Conservation (phyloP, 2,113 vertebrate genomes). For the Phaethon lepturus region DNA sequence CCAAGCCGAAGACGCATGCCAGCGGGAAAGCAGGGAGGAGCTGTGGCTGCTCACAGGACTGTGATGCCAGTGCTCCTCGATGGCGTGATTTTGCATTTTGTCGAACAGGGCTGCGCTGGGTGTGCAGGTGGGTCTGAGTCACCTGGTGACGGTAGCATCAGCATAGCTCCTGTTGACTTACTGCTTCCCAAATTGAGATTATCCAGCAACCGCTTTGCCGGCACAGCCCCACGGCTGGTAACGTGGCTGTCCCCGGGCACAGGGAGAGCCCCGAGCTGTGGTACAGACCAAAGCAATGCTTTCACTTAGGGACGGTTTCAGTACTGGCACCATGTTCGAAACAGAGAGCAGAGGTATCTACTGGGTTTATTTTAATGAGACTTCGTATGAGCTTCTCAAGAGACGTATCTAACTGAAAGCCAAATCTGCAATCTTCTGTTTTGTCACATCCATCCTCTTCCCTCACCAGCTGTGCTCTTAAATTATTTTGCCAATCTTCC, state of each 20-base stretch:
- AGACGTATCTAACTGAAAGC: background rate
- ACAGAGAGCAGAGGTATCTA: background rate
- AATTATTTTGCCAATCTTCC: background rate
- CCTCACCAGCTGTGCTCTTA: background rate
- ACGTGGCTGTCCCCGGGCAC: background rate
- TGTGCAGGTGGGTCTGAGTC: background rate
- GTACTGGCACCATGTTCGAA: background rate
- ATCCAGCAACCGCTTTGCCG: background rate
- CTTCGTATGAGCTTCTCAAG: background rate
- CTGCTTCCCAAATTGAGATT: background rate
- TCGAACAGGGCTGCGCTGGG: background rate
- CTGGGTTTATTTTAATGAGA: background rate
- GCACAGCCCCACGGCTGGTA: background rate
- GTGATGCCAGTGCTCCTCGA: background rate
- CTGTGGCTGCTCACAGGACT: background rate
- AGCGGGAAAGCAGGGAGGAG: background rate
- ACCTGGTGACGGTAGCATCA: background rate
- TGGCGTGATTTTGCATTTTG: background rate
- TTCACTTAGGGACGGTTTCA: background rate
- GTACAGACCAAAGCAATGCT: background rate
- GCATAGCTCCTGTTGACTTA: background rate
- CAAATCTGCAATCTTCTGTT: background rate
- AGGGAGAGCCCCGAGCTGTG: accelerated
- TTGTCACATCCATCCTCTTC: background rate
- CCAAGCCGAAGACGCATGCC: background rate